phyloP scores from a whole-genome alignment of 2,797 vertebrate genomes.

The Merluccius polli region DNA sequence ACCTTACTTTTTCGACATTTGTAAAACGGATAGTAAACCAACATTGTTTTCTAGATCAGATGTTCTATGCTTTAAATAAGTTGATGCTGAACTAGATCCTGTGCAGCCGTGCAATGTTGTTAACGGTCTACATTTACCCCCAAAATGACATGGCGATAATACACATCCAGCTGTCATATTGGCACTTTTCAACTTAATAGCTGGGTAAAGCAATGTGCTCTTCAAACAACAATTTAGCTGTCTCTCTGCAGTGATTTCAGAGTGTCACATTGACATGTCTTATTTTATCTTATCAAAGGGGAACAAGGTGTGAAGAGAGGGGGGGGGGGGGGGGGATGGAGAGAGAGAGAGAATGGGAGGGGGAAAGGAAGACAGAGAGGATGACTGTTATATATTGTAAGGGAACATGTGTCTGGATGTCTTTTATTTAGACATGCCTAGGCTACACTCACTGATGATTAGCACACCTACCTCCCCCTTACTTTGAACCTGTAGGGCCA shows the following conservation, averaged over 20 bases:
- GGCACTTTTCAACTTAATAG: background rate
- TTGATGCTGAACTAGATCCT: background rate
- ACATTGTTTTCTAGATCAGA: background rate
- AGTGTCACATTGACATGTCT: conserved; percentile 3
- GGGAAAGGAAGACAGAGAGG: background rate
- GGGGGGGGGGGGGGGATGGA: background rate
- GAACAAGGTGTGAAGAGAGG: background rate
- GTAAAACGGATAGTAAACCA: background rate
- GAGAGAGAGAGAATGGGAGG: background rate
- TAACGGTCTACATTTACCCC: background rate
- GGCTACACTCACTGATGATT: background rate
- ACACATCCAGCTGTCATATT: background rate
- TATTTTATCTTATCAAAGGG: conserved; percentile 7
- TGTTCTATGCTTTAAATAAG: background rate
- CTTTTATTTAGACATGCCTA: background rate
- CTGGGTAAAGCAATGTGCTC: background rate
- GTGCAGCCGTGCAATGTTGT: background rate
- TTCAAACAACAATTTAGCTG: background rate
- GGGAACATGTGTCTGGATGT: background rate
- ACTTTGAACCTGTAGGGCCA: background rate
- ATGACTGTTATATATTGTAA: background rate
- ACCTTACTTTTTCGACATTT: no score
- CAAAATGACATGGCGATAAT: background rate
- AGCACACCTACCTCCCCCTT: background rate
- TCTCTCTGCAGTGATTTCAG: background rate